Percentiles rank a stretch among this genome's conserved stretches.
These are phyloP conservation scores for Melanerpes aurifrons DNA, from an alignment of 2,113 vertebrate genomes.

Conservation along the genomic window DNA sequence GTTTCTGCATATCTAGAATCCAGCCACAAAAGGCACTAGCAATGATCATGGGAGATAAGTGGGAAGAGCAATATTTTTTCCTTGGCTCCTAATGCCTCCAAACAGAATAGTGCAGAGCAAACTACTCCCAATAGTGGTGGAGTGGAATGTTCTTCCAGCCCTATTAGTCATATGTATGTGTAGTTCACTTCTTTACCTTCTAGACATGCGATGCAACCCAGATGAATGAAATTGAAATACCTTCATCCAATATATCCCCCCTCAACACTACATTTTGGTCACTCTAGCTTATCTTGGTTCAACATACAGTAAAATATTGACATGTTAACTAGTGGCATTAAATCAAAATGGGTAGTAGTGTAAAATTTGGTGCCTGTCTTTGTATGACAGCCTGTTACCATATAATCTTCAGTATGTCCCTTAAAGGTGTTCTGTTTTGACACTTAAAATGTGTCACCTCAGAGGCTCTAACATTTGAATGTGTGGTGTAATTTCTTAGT, in stretches of 20 bases:
- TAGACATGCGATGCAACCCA: rapidly evolving
- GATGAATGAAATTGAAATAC: neutral
- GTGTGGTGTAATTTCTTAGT: neutral
- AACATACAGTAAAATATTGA: neutral
- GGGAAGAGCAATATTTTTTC: neutral
- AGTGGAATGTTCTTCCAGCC: neutral
- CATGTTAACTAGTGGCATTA: neutral
- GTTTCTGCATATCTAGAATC: neutral
- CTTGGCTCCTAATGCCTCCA: neutral
- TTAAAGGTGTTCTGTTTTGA: neutral
- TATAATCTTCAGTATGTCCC: rapidly evolving
- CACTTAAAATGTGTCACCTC: neutral
- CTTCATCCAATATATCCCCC: too few relatives aligned
- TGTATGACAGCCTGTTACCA: neutral
- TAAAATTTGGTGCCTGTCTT: neutral
- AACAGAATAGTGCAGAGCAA: neutral
- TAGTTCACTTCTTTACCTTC: neutral
- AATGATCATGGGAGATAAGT: neutral
- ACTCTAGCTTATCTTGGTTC: neutral
- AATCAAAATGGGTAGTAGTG: neutral
- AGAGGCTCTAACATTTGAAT: neutral
- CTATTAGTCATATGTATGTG: rapidly evolving
- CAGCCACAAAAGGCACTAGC: neutral
- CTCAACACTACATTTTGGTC: neutral
- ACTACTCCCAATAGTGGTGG: rapidly evolving